These are phyloP conservation scores for Sphenodon punctatus DNA, from an alignment of 2,797 vertebrate species.

Conservation along the genomic window DNA sequence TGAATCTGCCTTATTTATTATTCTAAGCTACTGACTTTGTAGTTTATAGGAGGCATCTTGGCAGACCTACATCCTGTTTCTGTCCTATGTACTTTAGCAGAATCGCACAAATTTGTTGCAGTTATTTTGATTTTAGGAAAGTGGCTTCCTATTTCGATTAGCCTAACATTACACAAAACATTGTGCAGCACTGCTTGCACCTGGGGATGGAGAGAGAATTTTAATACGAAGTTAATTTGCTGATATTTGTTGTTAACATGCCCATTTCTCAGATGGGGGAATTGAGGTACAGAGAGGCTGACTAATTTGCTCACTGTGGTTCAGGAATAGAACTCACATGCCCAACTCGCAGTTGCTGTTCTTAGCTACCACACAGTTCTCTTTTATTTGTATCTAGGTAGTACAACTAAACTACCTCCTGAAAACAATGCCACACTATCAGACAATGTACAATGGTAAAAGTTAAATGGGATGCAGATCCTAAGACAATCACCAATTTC, in stretches of 20 bases:
- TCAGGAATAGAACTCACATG: background rate
- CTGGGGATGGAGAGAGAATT: background rate
- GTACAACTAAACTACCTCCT: fast-evolving
- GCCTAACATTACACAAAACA: background rate
- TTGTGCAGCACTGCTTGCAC: background rate
- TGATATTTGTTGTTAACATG: background rate
- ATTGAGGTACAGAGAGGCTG: background rate
- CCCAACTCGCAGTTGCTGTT: fast-evolving
- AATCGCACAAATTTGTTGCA: too few species aligned
- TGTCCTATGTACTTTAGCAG: too few species aligned
- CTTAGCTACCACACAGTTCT: fast-evolving
- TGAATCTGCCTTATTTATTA: too few species aligned
- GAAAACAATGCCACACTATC: background rate
- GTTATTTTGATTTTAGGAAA: background rate
- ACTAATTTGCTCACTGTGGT: background rate
- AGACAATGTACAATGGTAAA: background rate
- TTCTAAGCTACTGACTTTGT: background rate
- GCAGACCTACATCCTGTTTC: background rate
- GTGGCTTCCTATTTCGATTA: background rate
- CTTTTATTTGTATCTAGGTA: background rate
- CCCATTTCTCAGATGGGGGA: background rate
- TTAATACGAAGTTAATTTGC: background rate
- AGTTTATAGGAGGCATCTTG: background rate
- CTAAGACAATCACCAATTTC: background rate
- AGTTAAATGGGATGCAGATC: background rate